These are phyloP conservation scores for Solenopsis invicta DNA, from an alignment of 1,140 invertebrate species.

Conservation along the genomic window DNA sequence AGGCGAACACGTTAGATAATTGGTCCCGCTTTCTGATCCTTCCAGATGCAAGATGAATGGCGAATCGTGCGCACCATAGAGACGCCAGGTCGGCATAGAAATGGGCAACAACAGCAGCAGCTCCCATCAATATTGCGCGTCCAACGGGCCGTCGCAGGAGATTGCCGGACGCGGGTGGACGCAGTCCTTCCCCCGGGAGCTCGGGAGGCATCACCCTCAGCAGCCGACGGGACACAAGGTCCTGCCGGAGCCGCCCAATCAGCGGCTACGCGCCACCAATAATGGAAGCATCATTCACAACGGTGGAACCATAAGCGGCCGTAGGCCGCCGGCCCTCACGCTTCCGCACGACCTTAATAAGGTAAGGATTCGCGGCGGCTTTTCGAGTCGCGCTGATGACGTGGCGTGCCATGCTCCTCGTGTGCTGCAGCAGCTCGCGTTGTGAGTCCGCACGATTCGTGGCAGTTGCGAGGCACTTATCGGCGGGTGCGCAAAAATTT, in stretches of 20 bases:
- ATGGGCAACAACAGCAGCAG: conserved; percentile 82
- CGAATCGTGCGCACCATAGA: conserved; percentile 57
- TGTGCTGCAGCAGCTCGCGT: neutral
- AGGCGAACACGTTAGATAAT: conserved; percentile 45
- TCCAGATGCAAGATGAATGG: conserved; percentile 73
- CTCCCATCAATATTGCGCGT: conserved; percentile 72
- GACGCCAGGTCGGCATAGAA: conserved; percentile 63
- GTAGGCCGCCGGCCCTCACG: conserved; percentile 82
- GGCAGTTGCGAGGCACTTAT: neutral
- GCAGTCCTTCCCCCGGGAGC: conserved; percentile 85
- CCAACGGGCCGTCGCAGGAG: conserved; percentile 68
- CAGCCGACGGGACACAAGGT: conserved; percentile 88
- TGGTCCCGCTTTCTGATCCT: conserved; percentile 51
- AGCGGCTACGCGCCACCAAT: conserved; percentile 90
- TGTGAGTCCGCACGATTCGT: conserved; percentile 4
- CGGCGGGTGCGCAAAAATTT: neutral
- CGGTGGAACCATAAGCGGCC: conserved; percentile 92
- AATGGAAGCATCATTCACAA: conserved; percentile 93
- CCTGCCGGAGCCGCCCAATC: conserved; percentile 89
- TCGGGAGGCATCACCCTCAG: conserved; percentile 78
- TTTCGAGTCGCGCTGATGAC: conserved; percentile 61
- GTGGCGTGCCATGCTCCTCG: conserved; percentile 38
- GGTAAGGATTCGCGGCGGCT: conserved; percentile 72
- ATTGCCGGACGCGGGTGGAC: conserved; percentile 82
- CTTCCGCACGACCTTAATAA: conserved; percentile 81